These are phyloP conservation scores for Aphis gossypii DNA, from an alignment of 1,140 invertebrate species.

Conservation along the genomic window DNA sequence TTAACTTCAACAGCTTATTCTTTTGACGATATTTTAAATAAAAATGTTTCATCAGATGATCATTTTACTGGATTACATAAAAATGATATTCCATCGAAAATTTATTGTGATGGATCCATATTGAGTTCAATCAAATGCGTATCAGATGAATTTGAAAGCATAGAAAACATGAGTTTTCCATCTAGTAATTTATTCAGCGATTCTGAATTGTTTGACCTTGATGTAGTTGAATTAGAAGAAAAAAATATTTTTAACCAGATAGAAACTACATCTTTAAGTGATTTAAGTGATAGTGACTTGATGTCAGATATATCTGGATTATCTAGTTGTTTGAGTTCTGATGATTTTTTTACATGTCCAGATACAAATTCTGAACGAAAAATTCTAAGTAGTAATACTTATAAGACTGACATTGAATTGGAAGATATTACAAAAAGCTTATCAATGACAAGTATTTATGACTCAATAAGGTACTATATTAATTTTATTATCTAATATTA, in stretches of 20 bases:
- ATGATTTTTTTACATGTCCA: constrained; percentile 30
- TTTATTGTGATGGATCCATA: background rate
- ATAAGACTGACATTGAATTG: background rate
- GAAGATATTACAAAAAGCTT: background rate
- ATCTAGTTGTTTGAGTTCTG: background rate
- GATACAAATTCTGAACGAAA: constrained; percentile 8
- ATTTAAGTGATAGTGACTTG: constrained; percentile 29
- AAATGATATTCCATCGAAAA: background rate
- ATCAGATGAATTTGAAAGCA: background rate
- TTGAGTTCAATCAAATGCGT: background rate
- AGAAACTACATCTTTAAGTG: background rate
- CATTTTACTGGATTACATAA: background rate
- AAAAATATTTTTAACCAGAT: background rate
- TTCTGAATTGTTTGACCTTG: background rate
- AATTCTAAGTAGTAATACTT: background rate
- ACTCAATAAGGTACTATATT: background rate
- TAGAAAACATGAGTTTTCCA: constrained; percentile 23
- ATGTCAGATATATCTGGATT: constrained; percentile 41
- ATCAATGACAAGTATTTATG: background rate
- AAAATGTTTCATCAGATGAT: background rate
- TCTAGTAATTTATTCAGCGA: background rate
- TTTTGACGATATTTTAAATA: background rate
- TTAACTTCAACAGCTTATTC: constrained; percentile 14
- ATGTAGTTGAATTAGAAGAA: background rate
- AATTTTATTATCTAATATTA: background rate